Evolutionary conservation across 2,797 vertebrate species (phyloP).

Genomic region (Myoxocephalus aenaeus): DNA sequence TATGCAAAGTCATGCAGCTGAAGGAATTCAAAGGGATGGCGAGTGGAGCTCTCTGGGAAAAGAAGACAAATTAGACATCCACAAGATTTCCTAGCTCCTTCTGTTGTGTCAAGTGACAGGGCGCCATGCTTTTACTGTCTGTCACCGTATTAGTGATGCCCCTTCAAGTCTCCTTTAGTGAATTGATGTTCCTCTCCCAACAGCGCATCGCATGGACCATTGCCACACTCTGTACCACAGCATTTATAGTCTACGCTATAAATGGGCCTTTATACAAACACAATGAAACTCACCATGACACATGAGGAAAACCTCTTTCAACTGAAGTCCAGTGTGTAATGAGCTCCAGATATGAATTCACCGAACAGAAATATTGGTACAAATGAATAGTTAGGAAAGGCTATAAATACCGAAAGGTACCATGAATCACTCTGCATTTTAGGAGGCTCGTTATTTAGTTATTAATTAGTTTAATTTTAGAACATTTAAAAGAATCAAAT

Average conservation of each 20-base stretch:
- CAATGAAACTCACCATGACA: neutral
- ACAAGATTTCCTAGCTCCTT: conserved; percentile 37
- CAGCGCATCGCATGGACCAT: neutral
- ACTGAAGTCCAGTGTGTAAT: neutral
- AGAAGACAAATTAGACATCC: conserved; percentile 39
- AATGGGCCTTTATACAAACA: neutral
- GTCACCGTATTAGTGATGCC: conserved; percentile 41
- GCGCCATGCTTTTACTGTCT: conserved; percentile 49
- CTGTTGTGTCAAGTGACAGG: conserved; percentile 34
- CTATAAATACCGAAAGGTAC: neutral
- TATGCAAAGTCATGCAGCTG: conserved; percentile 82
- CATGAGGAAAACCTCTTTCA: neutral
- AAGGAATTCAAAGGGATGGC: conserved; percentile 68
- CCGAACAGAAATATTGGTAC: neutral
- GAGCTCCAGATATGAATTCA: neutral
- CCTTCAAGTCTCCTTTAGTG: conserved; percentile 23
- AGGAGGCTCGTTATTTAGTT: neutral
- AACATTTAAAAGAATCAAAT: neutral
- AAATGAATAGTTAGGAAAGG: neutral
- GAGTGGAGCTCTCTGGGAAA: conserved; percentile 63
- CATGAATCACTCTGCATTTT: neutral
- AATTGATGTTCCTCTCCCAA: conserved; percentile 11
- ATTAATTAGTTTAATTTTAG: neutral
- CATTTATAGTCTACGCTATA: neutral
- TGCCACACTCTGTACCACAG: neutral